Evolutionary conservation across 2,888 invertebrate species (phyloP).

Genomic region (Steinernema scapterisci): DNA sequence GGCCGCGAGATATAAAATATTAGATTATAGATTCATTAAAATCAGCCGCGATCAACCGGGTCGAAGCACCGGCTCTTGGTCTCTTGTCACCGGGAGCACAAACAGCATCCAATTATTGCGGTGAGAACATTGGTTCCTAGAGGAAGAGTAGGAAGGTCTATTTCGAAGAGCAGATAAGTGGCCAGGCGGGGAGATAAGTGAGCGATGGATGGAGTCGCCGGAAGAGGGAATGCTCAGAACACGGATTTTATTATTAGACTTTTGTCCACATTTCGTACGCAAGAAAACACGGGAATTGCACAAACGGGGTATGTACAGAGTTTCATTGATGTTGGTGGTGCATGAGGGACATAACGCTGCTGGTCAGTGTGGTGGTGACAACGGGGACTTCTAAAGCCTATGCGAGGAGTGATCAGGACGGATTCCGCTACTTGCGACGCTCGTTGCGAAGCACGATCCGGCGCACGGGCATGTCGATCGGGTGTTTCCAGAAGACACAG

Average conservation of each 20-base stretch:
- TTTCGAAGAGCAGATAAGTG: not conserved
- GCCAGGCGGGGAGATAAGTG: not conserved
- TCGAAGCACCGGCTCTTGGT: not conserved
- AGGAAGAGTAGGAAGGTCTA: not conserved
- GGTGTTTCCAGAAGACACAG: constrained; percentile 31
- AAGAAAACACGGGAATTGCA: constrained; percentile 5
- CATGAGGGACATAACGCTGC: constrained; percentile 13
- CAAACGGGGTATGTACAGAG: constrained; percentile 18
- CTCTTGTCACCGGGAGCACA: not conserved
- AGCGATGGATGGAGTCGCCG: not conserved
- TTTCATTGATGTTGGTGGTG: not conserved
- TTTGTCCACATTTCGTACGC: constrained; percentile 8
- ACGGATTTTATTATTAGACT: not conserved
- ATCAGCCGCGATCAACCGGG: not conserved
- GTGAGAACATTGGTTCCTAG: not conserved
- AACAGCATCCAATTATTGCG: not conserved
- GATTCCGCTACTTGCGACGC: constrained; percentile 13
- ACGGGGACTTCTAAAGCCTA: constrained; percentile 7
- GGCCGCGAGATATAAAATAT: not conserved
- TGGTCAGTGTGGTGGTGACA: not conserved
- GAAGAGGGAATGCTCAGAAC: not conserved
- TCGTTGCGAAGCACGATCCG: constrained; percentile 26
- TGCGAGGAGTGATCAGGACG: not conserved
- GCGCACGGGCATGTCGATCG: constrained; percentile 27
- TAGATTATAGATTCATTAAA: constrained; percentile 20